Conservation (phyloP, 2,113 vertebrate genomes). For the Trematocara zebra region DNA sequence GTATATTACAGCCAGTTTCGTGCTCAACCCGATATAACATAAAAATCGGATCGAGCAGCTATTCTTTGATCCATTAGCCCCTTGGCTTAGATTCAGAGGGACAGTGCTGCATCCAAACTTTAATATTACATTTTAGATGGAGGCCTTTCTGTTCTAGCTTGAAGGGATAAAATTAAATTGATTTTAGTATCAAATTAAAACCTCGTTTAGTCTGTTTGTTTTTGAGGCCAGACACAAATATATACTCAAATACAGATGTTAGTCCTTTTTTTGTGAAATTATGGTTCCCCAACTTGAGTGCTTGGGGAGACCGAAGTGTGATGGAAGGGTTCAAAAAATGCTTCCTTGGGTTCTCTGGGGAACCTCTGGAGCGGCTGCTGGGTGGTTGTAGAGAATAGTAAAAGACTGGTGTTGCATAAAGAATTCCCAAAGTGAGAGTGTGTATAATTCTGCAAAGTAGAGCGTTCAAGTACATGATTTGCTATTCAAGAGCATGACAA, state of each 20-base stretch:
- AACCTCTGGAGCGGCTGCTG: background rate
- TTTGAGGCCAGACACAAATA: background rate
- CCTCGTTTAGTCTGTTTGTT: background rate
- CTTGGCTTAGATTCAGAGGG: background rate
- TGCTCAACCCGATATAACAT: constrained; percentile 31
- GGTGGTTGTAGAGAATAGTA: background rate
- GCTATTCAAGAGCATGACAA: background rate
- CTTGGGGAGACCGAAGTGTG: background rate
- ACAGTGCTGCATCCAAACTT: background rate
- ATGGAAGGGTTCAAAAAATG: background rate
- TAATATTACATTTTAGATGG: background rate
- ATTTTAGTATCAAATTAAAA: constrained; percentile 1
- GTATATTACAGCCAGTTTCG: constrained; percentile 38
- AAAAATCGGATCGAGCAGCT: constrained; percentile 8
- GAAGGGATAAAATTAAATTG: background rate
- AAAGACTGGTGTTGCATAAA: background rate
- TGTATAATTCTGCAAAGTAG: background rate
- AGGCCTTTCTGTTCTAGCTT: background rate
- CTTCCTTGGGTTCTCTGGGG: background rate
- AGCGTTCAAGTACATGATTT: background rate
- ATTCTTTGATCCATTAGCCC: background rate
- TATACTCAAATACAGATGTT: background rate
- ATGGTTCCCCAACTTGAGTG: background rate
- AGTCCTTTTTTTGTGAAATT: background rate
- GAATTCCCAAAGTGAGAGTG: background rate